Evolutionary conservation across 2,888 invertebrate genomes (phyloP).

Genomic region (Erebia epiphron): DNA sequence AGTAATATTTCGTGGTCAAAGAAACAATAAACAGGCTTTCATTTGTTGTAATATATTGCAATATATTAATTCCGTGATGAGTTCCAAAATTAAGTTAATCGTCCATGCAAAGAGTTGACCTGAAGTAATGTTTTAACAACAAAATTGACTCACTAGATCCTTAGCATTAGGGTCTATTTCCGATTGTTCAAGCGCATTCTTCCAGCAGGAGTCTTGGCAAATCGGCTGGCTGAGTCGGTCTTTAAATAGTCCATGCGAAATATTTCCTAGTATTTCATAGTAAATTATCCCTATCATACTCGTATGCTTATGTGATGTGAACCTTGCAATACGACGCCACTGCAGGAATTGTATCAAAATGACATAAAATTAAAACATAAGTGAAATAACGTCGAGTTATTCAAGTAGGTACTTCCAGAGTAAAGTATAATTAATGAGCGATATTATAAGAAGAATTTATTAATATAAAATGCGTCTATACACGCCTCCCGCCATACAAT

Average conservation of each 20-base stretch:
- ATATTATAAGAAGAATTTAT: constrained; percentile 11
- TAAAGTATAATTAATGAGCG: constrained; percentile 15
- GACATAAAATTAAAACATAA: constrained; percentile 9
- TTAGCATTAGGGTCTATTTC: not conserved
- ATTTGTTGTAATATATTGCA: no score
- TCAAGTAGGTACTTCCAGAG: constrained; percentile 12
- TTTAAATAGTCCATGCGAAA: constrained; percentile 17
- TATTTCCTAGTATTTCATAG: not conserved
- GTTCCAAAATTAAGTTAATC: no score
- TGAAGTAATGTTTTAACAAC: no score
- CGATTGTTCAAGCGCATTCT: constrained; percentile 6
- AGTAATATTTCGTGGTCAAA: not conserved
- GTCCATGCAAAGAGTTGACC: no score
- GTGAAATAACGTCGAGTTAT: constrained; percentile 5
- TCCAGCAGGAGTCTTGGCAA: constrained; percentile 18
- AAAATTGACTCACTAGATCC: not conserved
- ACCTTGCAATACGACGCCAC: not conserved
- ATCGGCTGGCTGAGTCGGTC: constrained; percentile 12
- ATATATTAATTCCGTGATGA: no score
- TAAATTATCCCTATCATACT: not conserved
- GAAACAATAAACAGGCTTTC: no score
- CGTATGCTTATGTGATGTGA: not conserved
- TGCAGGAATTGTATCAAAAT: constrained; percentile 5
- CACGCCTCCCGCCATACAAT: not conserved
- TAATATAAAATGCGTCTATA: constrained; percentile 5